Conservation (phyloP, 2,888 invertebrate species). For the Drosophila silvestris region DNA sequence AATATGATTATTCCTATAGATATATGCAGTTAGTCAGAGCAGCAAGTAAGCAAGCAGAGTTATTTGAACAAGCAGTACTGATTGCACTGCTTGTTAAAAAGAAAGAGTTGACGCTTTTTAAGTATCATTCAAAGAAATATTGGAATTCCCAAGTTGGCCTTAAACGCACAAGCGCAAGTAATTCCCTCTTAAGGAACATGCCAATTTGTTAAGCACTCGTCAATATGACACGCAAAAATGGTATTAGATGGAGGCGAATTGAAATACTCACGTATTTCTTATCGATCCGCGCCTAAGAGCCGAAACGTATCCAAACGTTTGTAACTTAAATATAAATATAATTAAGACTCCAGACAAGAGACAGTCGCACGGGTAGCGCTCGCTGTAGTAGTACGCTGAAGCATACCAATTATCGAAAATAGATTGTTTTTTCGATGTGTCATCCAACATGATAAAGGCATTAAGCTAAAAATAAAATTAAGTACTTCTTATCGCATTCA, state of each 20-base stretch:
- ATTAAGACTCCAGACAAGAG: slow-evolving; percentile 1
- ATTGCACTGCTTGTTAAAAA: not conserved
- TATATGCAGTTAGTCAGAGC: not conserved
- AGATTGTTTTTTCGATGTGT: not conserved
- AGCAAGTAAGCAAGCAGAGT: not conserved
- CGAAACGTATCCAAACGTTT: not conserved
- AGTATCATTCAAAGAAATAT: not conserved
- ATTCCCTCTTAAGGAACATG: not conserved
- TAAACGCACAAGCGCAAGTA: not conserved
- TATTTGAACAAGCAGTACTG: no score
- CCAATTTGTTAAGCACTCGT: slow-evolving; percentile 13
- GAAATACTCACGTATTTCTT: slow-evolving; percentile 63
- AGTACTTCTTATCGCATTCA: slow-evolving; percentile 26
- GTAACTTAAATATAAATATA: slow-evolving; percentile 21
- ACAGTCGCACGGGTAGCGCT: slow-evolving; percentile 14
- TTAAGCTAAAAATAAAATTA: slow-evolving; percentile 17
- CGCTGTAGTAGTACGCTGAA: slow-evolving; percentile 5
- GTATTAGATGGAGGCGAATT: slow-evolving; percentile 18
- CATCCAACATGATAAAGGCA: slow-evolving; percentile 25
- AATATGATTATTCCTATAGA: not conserved
- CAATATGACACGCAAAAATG: slow-evolving; percentile 20
- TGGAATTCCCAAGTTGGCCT: not conserved
- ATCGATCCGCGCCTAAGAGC: slow-evolving; percentile 37
- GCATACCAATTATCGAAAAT: not conserved
- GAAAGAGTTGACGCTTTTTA: no score